These are phyloP conservation scores for Cavia aperea DNA, from an alignment of 2,113 vertebrate species.

Conservation along the genomic window DNA sequence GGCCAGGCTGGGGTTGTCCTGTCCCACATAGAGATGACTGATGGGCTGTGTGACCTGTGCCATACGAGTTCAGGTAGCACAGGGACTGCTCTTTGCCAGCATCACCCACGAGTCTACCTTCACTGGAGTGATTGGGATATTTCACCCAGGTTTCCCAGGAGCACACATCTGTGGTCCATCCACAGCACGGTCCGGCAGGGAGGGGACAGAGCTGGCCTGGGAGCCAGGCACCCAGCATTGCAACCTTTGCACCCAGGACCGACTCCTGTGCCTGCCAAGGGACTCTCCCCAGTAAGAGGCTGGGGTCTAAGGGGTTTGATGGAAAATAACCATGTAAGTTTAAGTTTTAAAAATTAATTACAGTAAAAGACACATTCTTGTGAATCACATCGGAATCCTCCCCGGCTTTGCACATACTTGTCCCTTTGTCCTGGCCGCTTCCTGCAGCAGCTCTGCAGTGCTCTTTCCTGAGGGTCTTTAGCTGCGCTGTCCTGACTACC, in stretches of 20 bases:
- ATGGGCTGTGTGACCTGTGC: conserved; percentile 77
- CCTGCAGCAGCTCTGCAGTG: background rate
- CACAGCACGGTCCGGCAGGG: conserved; percentile 79
- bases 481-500: background rate
- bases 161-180: conserved; percentile 85
- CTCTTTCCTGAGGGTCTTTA: background rate
- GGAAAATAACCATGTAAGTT: background rate
- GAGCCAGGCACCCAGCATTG: conserved; percentile 22
- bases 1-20: conserved; percentile 88
- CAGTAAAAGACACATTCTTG: too few species aligned
- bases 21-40: conserved; percentile 86
- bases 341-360: background rate
- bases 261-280: background rate
- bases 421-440: background rate
- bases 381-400: too few species aligned
- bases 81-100: conserved; percentile 91
- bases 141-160: conserved; percentile 87
- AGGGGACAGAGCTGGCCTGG: conserved; percentile 30
- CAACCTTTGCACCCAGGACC: conserved; percentile 43
- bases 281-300: background rate
- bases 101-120: conserved; percentile 89
- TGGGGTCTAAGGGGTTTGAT: background rate
- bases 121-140: conserved; percentile 85
- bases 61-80: conserved; percentile 91
- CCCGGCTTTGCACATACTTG: too few species aligned